Base-by-base conservation (phyloP, 2,797 vertebrate species). In the Pangasius krempfi region DNA sequence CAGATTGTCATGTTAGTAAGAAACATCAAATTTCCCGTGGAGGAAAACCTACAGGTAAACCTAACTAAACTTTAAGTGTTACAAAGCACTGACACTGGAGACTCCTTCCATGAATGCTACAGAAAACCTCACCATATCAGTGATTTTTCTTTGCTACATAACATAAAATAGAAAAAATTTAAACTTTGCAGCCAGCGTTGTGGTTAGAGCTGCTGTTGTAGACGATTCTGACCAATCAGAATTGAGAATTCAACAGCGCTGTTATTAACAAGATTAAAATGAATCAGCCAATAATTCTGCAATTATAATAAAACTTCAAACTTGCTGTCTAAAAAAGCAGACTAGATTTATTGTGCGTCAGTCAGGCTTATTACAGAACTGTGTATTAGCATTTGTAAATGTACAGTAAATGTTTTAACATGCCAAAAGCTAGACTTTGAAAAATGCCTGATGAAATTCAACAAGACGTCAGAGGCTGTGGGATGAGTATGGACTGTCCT, bases 351-450 rank as follows among this genome's bases (percentile, higher is more conserved):
- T 27, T 13, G 60, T 25, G 76, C 47, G 5, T 80, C 52, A 9
- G 16, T 80, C 76, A 56, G 52, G 16, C 3, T 5, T 56, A 33
- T 37, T 22, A 56, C 37, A 44, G 37, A n/a, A 44, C 9, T 25
- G 4, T 47, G 50, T 82, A 62, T 82, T 27, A 64, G 56, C 13
- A n/a, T 64, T 82, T 62, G 37, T 82, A 62, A 40, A 82, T 37
- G 20, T 62, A 60, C 12, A 9, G 56, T 82, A 44, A 80, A 25
- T 27, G 37, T 62, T 40, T 62, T 27, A 47, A 73, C 37, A 30
- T 87, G 79, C 58, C 86, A 83, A 87, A 73, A 50, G 27, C 79
- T 44, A 60, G 56, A 60, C 86, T 50, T 4, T 44, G 37, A 87
- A 83, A 82, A 82, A 62, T 5, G 66, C 40, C 79, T 33, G 30